These are phyloP conservation scores for Phortica magna DNA, from an alignment of 2,888 invertebrate genomes.

Conservation along the genomic window DNA sequence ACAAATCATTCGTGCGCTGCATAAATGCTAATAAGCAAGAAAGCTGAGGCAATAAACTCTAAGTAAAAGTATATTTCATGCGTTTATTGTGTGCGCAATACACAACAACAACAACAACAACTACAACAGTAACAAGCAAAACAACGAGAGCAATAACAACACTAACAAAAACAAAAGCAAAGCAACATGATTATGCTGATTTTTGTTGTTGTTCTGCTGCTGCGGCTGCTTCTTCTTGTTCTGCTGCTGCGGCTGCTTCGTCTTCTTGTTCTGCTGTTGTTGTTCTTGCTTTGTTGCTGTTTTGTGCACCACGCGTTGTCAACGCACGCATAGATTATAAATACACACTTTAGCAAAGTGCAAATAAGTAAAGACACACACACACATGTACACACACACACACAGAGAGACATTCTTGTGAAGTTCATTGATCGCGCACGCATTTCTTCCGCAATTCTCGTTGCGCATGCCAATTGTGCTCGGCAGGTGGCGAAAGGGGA, in stretches of 20 bases:
- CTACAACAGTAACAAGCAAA: neutral
- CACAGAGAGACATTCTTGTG: neutral
- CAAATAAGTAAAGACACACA: conserved; percentile 6
- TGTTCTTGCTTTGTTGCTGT: conserved; percentile 68
- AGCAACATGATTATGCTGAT: conserved; percentile 16
- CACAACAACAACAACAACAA: no score
- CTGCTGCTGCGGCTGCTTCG: conserved; percentile 41
- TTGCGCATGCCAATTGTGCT: conserved; percentile 8
- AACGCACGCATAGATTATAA: conserved; percentile 41
- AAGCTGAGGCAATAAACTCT: neutral
- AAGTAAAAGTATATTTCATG: neutral
- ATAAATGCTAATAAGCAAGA: neutral
- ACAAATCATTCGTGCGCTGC: neutral
- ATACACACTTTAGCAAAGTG: conserved; percentile 45
- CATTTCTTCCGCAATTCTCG: conserved; percentile 25
- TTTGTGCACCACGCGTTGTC: conserved; percentile 49
- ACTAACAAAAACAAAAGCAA: neutral
- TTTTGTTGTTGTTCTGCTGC: conserved; percentile 17
- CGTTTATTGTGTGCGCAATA: no score
- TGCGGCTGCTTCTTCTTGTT: conserved; percentile 38
- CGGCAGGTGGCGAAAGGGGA: neutral
- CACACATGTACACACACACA: conserved; percentile 6
- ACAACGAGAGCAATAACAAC: neutral
- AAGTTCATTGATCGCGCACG: conserved; percentile 17
- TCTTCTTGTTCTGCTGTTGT: conserved; percentile 37